A percentile compares a stretch with the other conserved stretches of the same genome.
Conservation (phyloP, 92 coral and sea anemone genomes). For the Epizoanthus scotinus region DNA sequence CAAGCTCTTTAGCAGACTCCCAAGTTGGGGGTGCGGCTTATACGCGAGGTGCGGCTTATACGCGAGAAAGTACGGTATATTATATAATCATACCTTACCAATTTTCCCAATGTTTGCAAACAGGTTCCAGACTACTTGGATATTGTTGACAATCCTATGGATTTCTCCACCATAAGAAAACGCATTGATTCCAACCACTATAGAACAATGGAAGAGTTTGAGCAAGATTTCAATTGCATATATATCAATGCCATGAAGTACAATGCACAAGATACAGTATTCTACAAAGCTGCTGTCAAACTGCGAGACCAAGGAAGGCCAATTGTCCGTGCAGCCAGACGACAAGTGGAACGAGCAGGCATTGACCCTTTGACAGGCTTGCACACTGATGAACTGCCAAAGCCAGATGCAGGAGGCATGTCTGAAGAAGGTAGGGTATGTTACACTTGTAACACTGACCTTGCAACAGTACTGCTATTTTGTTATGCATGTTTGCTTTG, state of each 20-base stretch:
- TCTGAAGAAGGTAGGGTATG: slow-evolving; percentile 84
- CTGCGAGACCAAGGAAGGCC: slow-evolving; percentile 97
- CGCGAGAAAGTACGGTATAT: not conserved
- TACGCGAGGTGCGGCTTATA: no score
- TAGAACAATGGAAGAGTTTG: slow-evolving; percentile 93
- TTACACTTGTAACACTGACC: no score
- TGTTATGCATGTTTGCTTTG: no score
- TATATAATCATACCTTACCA: not conserved
- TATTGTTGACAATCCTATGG: slow-evolving; percentile 90
- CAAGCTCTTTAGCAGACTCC: no score
- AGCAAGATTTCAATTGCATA: slow-evolving; percentile 85
- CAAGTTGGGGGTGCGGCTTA: no score
- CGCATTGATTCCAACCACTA: slow-evolving; percentile 90
- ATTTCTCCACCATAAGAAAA: slow-evolving; percentile 83
- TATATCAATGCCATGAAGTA: slow-evolving; percentile 83
- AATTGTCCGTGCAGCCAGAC: slow-evolving; percentile 84
- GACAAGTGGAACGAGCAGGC: slow-evolving; percentile 95
- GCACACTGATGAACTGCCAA: slow-evolving; percentile 90
- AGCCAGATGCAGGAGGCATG: slow-evolving; percentile 88
- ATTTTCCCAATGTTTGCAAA: not conserved
- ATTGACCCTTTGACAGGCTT: slow-evolving; percentile 95
- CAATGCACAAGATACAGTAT: slow-evolving; percentile 94
- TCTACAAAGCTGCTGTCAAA: slow-evolving; percentile 91
- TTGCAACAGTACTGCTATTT: no score
- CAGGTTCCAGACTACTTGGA: slow-evolving; percentile 95